Base-by-base conservation (phyloP, 2,797 vertebrate species). In the Nyctibius grandis region DNA sequence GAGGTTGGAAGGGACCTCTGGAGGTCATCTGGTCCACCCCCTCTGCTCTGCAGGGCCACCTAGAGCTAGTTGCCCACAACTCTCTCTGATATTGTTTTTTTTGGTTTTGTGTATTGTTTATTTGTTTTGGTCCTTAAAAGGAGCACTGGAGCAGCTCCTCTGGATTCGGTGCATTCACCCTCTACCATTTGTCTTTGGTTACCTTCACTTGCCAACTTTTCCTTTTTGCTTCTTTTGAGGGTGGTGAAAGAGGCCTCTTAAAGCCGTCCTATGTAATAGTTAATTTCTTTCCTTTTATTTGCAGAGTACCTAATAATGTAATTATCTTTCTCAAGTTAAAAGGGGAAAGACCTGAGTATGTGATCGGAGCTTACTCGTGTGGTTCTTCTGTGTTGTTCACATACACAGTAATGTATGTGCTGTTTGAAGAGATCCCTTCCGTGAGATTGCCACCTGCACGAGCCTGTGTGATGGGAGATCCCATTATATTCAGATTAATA, bases 391-490 rank as follows among this genome's bases (percentile, higher is more conserved):
- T 47, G 59, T 31, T 81, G 20, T 50, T 80, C 47, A 15, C 2
- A 2, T 28, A 20, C 0, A 1, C n/a, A 42, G 45, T 51, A 63
- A 36, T 5, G 17, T 44, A 7, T 23, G 16, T 33, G 4, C 28
- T 60, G 25, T 38, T 11, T 42, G 63, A 67, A 85, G 60, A 77
- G 82, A 25, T 42, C 14, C 9, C 6, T 89, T 83, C 31, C 1
- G 3, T 60, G 31, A 47, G 15, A 36, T 50, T 77, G 22, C 40
- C 4, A 4, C 36, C 44, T 74, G 21, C 9, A 9, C 36, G 50
- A 68, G 23, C 26, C 25, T 11, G 13, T 73, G 15, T 15, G 9
- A 15, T 78, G 25, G 19, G 25, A 75, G 2, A 36, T 73, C 6
- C 28, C 14, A 0, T 80, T 77, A 25, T 44, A 89, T 89, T 48